Conservation (phyloP, 2,888 invertebrate species). For the Boloria selene region DNA sequence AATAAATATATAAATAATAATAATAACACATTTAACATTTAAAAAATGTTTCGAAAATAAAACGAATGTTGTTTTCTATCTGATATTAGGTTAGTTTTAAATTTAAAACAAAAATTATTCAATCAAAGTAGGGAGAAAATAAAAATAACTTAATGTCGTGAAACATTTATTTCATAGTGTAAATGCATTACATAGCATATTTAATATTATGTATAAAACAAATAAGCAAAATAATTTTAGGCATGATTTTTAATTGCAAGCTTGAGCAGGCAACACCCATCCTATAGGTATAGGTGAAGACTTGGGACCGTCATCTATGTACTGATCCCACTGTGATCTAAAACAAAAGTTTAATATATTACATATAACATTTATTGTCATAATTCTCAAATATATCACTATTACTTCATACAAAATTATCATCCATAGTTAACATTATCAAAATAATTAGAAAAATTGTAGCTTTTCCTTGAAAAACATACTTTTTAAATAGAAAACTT, state of each 20-base stretch:
- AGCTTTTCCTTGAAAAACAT: too few species aligned
- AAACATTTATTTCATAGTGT: constrained; percentile 23
- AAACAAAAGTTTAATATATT: constrained; percentile 45
- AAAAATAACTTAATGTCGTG: constrained; percentile 6
- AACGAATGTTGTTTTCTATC: too few species aligned
- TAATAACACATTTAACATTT: too few species aligned
- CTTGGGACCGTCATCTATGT: constrained; percentile 54
- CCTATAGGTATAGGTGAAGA: constrained; percentile 86
- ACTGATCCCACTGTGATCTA: constrained; percentile 79
- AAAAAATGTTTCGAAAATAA: too few species aligned
- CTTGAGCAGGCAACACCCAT: constrained; percentile 84
- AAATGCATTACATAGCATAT: constrained; percentile 28
- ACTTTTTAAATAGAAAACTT: too few species aligned
- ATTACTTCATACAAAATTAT: not conserved
- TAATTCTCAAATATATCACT: not conserved
- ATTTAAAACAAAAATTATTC: too few species aligned
- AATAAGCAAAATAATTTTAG: constrained; percentile 27
- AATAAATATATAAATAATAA: too few species aligned
- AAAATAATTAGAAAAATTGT: too few species aligned
- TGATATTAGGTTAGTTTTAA: too few species aligned
- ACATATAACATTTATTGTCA: not conserved
- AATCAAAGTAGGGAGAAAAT: too few species aligned
- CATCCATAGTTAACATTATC: too few species aligned
- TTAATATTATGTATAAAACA: too few species aligned
- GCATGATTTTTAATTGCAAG: constrained; percentile 18